Percentiles rank a stretch among this genome's conserved stretches.
Conservation (phyloP, 2,797 vertebrate species). For the Pantherophis alleghaniensis region DNA sequence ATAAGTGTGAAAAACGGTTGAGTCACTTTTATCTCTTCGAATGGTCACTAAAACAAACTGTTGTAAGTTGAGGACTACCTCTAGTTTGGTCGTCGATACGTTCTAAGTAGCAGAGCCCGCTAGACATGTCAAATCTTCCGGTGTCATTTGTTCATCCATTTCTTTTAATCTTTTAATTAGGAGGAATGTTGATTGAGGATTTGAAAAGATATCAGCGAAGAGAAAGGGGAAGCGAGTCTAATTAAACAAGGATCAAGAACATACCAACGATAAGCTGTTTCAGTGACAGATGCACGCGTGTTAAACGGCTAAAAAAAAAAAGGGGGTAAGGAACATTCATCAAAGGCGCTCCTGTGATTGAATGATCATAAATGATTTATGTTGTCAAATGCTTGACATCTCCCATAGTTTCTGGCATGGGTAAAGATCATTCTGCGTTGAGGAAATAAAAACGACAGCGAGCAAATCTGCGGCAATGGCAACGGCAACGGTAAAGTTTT, state of each 20-base stretch:
- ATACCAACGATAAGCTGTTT: neutral
- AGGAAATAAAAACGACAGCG: neutral
- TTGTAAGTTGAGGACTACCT: neutral
- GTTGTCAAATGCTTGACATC: neutral
- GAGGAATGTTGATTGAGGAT: neutral
- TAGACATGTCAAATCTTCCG: neutral
- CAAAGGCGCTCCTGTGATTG: too few species aligned
- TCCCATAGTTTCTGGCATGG: neutral
- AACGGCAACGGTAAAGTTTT: neutral
- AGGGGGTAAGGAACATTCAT: neutral
- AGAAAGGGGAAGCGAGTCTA: neutral
- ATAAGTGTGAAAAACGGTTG: neutral
- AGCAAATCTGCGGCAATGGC: neutral
- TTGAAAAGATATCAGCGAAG: neutral
- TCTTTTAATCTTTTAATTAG: slow-evolving; percentile 5
- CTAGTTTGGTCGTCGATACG: neutral
- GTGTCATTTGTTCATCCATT: neutral
- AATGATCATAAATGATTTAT: neutral
- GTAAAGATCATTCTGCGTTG: neutral
- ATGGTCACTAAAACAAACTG: neutral
- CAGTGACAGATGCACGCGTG: neutral
- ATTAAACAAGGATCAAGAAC: neutral
- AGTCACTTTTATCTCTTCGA: neutral
- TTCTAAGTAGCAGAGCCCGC: neutral
- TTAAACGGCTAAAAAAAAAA: neutral